phyloP scores from a whole-genome alignment of 1,140 invertebrate genomes.

The Bombus consobrinus region DNA sequence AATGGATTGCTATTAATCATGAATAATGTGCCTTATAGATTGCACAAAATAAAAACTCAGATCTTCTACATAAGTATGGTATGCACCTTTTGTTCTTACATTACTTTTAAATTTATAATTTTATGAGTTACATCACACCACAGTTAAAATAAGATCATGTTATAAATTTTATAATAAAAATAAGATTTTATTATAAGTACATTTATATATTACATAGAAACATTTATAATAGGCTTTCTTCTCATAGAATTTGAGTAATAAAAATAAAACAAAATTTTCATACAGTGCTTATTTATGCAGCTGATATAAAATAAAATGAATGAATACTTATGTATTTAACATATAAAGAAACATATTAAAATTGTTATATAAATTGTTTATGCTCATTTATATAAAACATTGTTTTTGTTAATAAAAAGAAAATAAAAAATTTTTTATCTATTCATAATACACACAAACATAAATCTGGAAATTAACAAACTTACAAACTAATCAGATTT shows the following conservation, averaged over 20 bases:
- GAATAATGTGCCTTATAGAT: not conserved
- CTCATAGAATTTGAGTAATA: not conserved
- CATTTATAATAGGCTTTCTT: not conserved
- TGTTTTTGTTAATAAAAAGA: conserved; percentile 19
- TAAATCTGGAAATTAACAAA: not conserved
- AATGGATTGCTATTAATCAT: conserved; percentile 86
- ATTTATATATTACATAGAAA: conserved; percentile 5
- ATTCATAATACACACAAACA: not conserved
- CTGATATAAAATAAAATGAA: not conserved
- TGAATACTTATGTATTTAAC: not conserved
- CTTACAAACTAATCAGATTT: not conserved
- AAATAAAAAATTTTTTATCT: conserved; percentile 21
- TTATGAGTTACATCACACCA: not conserved
- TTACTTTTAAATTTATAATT: not conserved
- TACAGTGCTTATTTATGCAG: not conserved
- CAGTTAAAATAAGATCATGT: not conserved
- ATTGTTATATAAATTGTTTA: not conserved
- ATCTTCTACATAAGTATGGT: not conserved
- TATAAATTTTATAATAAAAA: not conserved
- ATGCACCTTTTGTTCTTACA: not conserved
- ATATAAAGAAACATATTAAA: conserved; percentile 1
- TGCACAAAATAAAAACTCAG: not conserved
- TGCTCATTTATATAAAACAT: conserved; percentile 2
- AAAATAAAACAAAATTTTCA: not conserved
- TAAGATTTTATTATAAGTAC: conserved; percentile 1